Base-by-base conservation (phyloP, 2,113 vertebrate genomes). In the Emydura subglobosa region DNA sequence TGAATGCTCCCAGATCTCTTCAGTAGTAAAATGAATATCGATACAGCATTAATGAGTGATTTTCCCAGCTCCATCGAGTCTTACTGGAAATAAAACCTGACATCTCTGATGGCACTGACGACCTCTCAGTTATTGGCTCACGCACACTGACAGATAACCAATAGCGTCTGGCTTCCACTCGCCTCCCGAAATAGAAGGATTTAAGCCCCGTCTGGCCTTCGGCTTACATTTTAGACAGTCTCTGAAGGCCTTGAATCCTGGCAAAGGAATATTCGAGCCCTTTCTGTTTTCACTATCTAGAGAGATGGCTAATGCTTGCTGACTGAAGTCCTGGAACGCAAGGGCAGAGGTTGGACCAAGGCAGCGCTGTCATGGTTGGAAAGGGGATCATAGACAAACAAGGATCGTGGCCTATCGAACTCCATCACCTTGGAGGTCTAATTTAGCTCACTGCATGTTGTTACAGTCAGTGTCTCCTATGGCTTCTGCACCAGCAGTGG, bases 61-160 rank as follows among this genome's bases (percentile, higher is more conserved):
- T 97, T 97, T 95, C 97, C 98, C 97, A 97, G 96, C 98, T 96
- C 82, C 91, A 80, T 82, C 3, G 49, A 94, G 97, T 97, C 98
- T 98, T 98, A 95, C 98, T 98, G 98, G 98, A 98, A 98, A 96
- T 86, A 94, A 96, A 97, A 91, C 95, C 96, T 94, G 94, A 88
- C 96, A 95, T 98, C 94, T 65, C 91, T 88, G 68, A 79, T 95
- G 96, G 51, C 97, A 98, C 95, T 93, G 98, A 98, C 96, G 92
- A 88, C 94, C 95, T 91, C 93, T 94, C 95, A 72, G 16, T 82
- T 87, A 90, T 94, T 29, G 4, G 61, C 91, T 83, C 1, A 72
- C 80, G 84, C 19, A 42, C 6, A 3, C 95, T 96, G 97, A 95
- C 97, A 97, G 91, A 94, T 96, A 88, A 90, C 93, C 96, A 10